Conservation (phyloP, 2,113 vertebrate genomes). For the Syngnathoides biaculeatus region DNA sequence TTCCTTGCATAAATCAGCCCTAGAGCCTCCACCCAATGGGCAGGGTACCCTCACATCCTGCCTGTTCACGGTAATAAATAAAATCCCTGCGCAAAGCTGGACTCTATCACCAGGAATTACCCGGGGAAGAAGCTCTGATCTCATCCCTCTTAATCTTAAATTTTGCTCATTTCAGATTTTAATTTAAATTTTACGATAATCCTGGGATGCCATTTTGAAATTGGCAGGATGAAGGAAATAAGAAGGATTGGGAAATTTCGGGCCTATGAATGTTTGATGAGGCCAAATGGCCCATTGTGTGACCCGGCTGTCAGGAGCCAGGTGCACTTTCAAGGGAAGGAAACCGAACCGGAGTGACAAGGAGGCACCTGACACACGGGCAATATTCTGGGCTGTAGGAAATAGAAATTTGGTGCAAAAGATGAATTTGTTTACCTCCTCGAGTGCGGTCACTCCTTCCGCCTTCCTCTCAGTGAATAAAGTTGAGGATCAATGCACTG, state of each 20-base stretch:
- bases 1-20: conserved; percentile 46
- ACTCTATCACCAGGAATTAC: neutral
- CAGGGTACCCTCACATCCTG: conserved; percentile 28
- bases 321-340: conserved; percentile 44
- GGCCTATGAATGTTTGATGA: conserved; percentile 73
- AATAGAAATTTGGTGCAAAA: conserved; percentile 4
- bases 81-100: conserved; percentile 24
- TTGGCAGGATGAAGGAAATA: conserved; percentile 11
- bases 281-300: conserved; percentile 58
- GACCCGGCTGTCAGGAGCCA: conserved; percentile 49
- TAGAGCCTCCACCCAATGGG: conserved; percentile 29
- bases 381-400: neutral
- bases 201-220: conserved; percentile 18
- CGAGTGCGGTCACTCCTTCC: conserved; percentile 11
- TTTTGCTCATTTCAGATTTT: conserved; percentile 12
- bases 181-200: conserved; percentile 8
- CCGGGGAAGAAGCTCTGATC: neutral
- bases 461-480: conserved; percentile 1
- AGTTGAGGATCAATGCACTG: conserved; percentile 32
- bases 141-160: conserved; percentile 1
- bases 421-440: conserved; percentile 19
- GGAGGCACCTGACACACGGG: neutral
- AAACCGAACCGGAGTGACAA: conserved; percentile 6
- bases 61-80: conserved; percentile 23
- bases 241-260: conserved; percentile 34